A percentile compares a stretch with the other conserved stretches of the same genome.
phyloP scores from a whole-genome alignment of 2,797 vertebrate genomes.

The Lutjanus campechanus region DNA sequence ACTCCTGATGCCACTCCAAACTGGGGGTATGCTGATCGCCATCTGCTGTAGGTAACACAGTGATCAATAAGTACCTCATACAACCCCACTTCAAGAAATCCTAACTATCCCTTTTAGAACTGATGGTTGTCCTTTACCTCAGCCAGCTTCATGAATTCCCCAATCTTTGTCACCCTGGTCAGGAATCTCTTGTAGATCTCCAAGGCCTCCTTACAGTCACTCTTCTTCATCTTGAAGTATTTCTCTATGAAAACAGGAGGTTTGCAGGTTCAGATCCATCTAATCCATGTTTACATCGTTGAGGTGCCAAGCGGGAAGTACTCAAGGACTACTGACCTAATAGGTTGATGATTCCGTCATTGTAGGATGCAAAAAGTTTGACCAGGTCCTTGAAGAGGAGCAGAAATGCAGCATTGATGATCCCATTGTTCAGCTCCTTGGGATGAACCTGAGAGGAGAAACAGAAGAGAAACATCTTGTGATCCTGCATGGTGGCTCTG shows the following conservation, averaged over 20 bases:
- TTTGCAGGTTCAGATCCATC: slow-evolving; percentile 2
- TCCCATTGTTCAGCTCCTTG: slow-evolving; percentile 98
- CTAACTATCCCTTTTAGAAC: too few relatives aligned
- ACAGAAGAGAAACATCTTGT: neutral
- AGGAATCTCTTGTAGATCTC: slow-evolving; percentile 99
- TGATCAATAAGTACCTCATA: too few relatives aligned
- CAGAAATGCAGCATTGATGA: slow-evolving; percentile 97
- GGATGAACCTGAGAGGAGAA: slow-evolving; percentile 91
- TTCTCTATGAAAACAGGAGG: slow-evolving; percentile 88
- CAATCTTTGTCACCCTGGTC: slow-evolving; percentile 97
- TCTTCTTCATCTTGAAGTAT: slow-evolving; percentile 99
- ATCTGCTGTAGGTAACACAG: too few relatives aligned
- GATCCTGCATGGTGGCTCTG: neutral
- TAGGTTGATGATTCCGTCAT: slow-evolving; percentile 98
- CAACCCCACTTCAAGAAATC: too few relatives aligned
- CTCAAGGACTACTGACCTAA: slow-evolving; percentile 86
- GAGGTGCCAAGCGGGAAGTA: neutral
- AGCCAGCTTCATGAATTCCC: slow-evolving; percentile 98
- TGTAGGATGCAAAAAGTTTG: slow-evolving; percentile 99
- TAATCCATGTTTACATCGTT: neutral
- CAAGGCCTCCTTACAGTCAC: slow-evolving; percentile 97
- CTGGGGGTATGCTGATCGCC: too few relatives aligned
- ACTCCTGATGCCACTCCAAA: too few relatives aligned
- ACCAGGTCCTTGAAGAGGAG: slow-evolving; percentile 99
- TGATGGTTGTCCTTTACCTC: slow-evolving; percentile 86